These are phyloP conservation scores for Argyresthia goedartella DNA, from an alignment of 2,888 invertebrate species.

Conservation along the genomic window DNA sequence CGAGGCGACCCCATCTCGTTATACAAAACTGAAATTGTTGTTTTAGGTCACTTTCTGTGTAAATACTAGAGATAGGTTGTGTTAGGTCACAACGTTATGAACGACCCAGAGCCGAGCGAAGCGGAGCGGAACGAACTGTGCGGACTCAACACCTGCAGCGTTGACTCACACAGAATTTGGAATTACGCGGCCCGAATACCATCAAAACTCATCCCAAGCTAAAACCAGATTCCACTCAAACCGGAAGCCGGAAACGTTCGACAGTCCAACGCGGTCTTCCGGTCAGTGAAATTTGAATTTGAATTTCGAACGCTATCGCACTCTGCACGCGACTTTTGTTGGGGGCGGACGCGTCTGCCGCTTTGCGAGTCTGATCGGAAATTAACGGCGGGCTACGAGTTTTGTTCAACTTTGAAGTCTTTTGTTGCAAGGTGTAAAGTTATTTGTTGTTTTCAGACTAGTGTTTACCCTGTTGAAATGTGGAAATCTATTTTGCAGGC, in stretches of 20 bases:
- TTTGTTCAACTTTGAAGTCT: neutral
- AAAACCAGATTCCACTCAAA: slow-evolving; percentile 21
- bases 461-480: too few relatives aligned
- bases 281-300: slow-evolving; percentile 67
- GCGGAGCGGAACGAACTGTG: too few relatives aligned
- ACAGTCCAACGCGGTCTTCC: slow-evolving; percentile 37
- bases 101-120: too few relatives aligned
- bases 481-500: too few relatives aligned
- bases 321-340: slow-evolving; percentile 43
- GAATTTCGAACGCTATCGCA: slow-evolving; percentile 46
- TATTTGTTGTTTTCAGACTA: neutral
- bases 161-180: too few relatives aligned
- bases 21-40: too few relatives aligned
- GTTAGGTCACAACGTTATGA: too few relatives aligned
- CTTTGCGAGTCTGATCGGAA: slow-evolving; percentile 28
- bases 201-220: neutral
- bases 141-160: too few relatives aligned
- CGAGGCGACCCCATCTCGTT: too few relatives aligned
- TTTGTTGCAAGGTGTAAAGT: neutral
- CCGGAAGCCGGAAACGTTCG: slow-evolving; percentile 31
- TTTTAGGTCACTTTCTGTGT: too few relatives aligned
- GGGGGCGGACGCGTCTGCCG: slow-evolving; percentile 33
- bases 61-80: too few relatives aligned
- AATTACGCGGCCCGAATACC: too few relatives aligned
- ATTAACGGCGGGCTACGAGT: slow-evolving; percentile 19